These are phyloP conservation scores for Burhinus oedicnemus DNA, from an alignment of 2,113 vertebrate species.

Conservation along the genomic window DNA sequence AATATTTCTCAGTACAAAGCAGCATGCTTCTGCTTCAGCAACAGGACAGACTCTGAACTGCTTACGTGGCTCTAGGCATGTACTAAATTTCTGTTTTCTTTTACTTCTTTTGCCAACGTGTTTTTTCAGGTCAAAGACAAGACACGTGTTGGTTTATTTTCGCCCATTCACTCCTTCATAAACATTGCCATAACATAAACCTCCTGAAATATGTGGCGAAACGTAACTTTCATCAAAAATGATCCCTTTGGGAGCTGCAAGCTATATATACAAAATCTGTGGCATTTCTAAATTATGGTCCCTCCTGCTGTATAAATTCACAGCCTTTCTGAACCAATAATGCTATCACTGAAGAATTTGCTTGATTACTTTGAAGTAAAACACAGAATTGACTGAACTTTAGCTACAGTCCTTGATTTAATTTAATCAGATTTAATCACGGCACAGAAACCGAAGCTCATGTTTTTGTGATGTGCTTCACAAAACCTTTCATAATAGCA, in stretches of 20 bases:
- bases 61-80: background rate
- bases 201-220: background rate
- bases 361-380: background rate
- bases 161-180: background rate
- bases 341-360: background rate
- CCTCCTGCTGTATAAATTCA: background rate
- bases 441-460: background rate
- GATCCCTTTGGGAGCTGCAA: background rate
- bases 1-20: background rate
- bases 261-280: background rate
- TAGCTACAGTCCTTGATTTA: background rate
- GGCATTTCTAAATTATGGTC: background rate
- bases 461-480: background rate
- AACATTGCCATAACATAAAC: background rate
- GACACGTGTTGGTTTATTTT: background rate
- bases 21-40: background rate
- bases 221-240: background rate
- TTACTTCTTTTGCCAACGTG: too few species aligned
- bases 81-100: background rate
- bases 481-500: background rate
- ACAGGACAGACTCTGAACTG: background rate
- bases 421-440: background rate
- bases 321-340: background rate
- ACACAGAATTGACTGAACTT: background rate
- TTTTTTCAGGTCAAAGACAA: too few species aligned